Conservation (phyloP, 2,888 invertebrate genomes). For the Octodonta nipae region DNA sequence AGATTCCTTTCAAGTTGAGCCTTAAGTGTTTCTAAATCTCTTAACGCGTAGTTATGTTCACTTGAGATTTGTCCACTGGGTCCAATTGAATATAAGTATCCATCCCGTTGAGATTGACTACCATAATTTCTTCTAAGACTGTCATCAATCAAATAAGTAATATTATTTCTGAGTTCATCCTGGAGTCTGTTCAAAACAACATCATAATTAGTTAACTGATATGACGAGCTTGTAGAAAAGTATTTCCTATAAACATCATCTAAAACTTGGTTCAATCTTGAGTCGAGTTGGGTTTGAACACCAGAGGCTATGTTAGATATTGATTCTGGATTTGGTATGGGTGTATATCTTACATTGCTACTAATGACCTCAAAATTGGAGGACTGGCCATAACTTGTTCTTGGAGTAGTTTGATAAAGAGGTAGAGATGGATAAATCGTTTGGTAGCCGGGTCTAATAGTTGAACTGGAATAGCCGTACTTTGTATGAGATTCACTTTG, state of each 20-base stretch:
- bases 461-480: slow-evolving; percentile 10
- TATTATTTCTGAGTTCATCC: slow-evolving; percentile 26
- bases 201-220: slow-evolving; percentile 19
- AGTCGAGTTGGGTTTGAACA: slow-evolving; percentile 26
- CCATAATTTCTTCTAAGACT: slow-evolving; percentile 28
- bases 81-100: slow-evolving; percentile 23
- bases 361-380: too few relatives aligned
- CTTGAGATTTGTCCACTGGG: slow-evolving; percentile 17
- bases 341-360: slow-evolving; percentile 16
- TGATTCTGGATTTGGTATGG: slow-evolving; percentile 21
- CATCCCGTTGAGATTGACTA: slow-evolving; percentile 23
- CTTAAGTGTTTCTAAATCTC: slow-evolving; percentile 27
- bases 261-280: slow-evolving; percentile 24
- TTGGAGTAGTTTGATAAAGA: not conserved
- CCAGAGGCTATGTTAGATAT: slow-evolving; percentile 26
- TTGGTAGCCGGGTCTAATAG: slow-evolving; percentile 14
- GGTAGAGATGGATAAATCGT: slow-evolving; percentile 4
- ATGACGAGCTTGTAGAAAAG: slow-evolving; percentile 16
- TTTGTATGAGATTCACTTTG: too few relatives aligned
- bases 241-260: slow-evolving; percentile 21
- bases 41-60: slow-evolving; percentile 26
- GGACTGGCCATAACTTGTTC: slow-evolving; percentile 2
- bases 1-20: slow-evolving; percentile 29
- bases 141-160: slow-evolving; percentile 26
- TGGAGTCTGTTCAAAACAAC: slow-evolving; percentile 23